Percentiles rank a stretch among this genome's conserved stretches.
Conservation (phyloP, 2,888 invertebrate genomes). For the Drosophila stalkeri region DNA sequence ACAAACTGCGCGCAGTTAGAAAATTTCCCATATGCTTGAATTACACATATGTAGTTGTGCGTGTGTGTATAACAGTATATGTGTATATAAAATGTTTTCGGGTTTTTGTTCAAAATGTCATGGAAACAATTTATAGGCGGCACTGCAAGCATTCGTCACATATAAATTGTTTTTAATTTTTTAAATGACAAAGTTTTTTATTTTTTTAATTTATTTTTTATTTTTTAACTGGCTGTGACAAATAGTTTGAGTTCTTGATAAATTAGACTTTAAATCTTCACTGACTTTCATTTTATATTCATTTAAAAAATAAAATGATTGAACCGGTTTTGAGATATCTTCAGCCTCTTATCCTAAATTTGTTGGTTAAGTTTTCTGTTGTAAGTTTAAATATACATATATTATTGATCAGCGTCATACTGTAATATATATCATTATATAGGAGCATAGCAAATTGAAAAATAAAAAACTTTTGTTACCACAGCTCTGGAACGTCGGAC, state of each 20-base stretch:
- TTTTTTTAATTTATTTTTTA: no score
- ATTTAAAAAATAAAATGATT: neutral
- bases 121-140: slow-evolving; percentile 44
- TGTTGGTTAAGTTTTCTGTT: no score
- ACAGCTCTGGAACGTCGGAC: no score
- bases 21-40: slow-evolving; percentile 34
- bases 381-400: no score
- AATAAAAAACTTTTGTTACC: no score
- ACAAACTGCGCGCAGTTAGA: slow-evolving; percentile 63
- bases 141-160: slow-evolving; percentile 45
- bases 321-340: no score
- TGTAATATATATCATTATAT: no score
- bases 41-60: slow-evolving; percentile 15
- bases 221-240: neutral
- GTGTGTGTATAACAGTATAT: slow-evolving; percentile 42
- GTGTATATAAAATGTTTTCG: slow-evolving; percentile 41
- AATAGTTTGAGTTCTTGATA: neutral
- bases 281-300: no score
- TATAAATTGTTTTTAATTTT: slow-evolving; percentile 11
- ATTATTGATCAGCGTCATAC: no score
- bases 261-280: neutral
- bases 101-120: slow-evolving; percentile 42
- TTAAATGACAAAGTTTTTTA: neutral
- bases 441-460: no score
- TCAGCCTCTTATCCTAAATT: no score